Evolutionary conservation across 1,140 invertebrate genomes (phyloP).

Genomic region (Calephelis virginiensis): DNA sequence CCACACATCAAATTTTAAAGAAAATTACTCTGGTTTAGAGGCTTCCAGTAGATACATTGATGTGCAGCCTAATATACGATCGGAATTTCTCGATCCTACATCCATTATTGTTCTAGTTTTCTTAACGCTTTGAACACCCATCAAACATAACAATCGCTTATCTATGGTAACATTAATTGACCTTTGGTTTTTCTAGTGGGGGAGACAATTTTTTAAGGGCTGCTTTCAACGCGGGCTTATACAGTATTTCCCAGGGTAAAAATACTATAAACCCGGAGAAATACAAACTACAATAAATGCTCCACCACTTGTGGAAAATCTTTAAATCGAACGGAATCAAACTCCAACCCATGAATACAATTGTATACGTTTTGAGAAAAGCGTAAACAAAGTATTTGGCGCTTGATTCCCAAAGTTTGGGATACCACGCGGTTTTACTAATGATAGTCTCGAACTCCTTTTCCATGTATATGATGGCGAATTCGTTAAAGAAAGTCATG

Average conservation of each 20-base stretch:
- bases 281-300: conserved; percentile 54
- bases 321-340: conserved; percentile 89
- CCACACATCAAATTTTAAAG: no score
- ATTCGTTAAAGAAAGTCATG: conserved; percentile 94
- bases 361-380: conserved; percentile 86
- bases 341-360: conserved; percentile 92
- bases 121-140: not conserved
- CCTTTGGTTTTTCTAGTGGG: conserved; percentile 21
- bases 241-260: conserved; percentile 58
- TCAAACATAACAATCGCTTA: conserved; percentile 4
- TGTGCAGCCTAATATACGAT: not conserved
- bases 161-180: conserved; percentile 10
- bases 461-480: conserved; percentile 92
- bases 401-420: conserved; percentile 63
- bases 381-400: conserved; percentile 73
- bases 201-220: conserved; percentile 33
- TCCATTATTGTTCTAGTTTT: not conserved
- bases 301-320: conserved; percentile 76
- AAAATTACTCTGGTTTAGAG: not conserved
- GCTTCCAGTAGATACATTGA: not conserved
- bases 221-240: conserved; percentile 47
- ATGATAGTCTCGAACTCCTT: conserved; percentile 83
- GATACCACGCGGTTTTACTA: conserved; percentile 72
- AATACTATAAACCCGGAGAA: conserved; percentile 66
- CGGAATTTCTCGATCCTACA: not conserved